Evolutionary conservation across 1,140 invertebrate species (phyloP).

Genomic region (Trichonephila clavata): DNA sequence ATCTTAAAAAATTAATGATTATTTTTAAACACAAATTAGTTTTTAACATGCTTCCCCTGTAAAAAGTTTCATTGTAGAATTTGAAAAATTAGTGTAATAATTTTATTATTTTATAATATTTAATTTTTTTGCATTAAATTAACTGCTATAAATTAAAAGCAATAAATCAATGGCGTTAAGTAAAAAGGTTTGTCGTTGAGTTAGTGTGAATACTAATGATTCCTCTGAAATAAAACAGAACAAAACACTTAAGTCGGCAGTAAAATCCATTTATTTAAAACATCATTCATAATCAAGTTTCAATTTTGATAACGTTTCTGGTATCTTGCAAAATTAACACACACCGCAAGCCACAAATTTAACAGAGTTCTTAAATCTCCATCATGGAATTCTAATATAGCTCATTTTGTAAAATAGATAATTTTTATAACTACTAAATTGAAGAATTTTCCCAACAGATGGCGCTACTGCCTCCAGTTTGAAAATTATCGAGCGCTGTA

Average conservation of each 20-base stretch:
- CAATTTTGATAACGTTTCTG: constrained; percentile 44
- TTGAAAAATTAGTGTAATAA: too few relatives aligned
- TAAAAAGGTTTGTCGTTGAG: too few relatives aligned
- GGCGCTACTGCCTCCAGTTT: constrained; percentile 9
- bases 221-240: background rate
- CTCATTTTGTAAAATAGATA: constrained; percentile 54
- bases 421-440: constrained; percentile 51
- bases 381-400: constrained; percentile 47
- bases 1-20: too few relatives aligned
- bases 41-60: too few relatives aligned
- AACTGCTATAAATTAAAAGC: too few relatives aligned
- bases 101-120: too few relatives aligned
- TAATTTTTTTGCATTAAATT: too few relatives aligned
- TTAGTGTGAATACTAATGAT: too few relatives aligned
- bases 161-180: too few relatives aligned
- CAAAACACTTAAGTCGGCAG: constrained; percentile 37
- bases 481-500: constrained; percentile 8
- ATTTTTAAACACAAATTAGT: too few relatives aligned
- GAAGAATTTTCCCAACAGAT: constrained; percentile 29
- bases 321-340: constrained; percentile 62
- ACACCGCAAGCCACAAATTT: constrained; percentile 50
- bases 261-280: constrained; percentile 74
- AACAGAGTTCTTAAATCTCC: constrained; percentile 39
- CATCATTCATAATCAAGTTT: constrained; percentile 62
- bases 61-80: too few relatives aligned